Base-by-base conservation (phyloP, 2,113 vertebrate genomes). In the Pogonocichla stellata region DNA sequence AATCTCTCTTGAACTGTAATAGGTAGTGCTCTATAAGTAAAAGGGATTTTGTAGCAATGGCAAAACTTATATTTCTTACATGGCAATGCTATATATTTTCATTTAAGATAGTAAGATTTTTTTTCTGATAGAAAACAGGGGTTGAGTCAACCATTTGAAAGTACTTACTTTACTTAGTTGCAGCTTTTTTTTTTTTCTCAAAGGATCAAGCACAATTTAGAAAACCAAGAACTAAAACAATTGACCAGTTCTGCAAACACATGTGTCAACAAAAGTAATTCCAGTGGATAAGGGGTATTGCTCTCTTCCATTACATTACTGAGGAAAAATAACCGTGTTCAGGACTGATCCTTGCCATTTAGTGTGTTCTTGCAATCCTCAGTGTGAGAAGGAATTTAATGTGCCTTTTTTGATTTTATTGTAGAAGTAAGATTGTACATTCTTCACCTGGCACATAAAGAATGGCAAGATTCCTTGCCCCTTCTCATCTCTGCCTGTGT, bases 371-470 rank as follows among this genome's bases (percentile, higher is more conserved):
- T 86, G 29, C 47, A 65, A 43, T 80, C 18, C 7, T 6, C 29
- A 66, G 14, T 54, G 70, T 40, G 38, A 60, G 86, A 91, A 87
- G 22, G 17, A 87, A 58, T 69, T 50, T 58, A 57, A 60, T 66
- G 8, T 79, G 20, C 8, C 31, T 85, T 92, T 90, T 95, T 91
- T 57, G 8, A 53, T 92, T 85, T 79, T 61, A 54, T 45, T 73
- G 82, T 70, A 50, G 54, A 90, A 92, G 80, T 88, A 51, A 88
- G 36, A 50, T 82, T 82, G 48, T 74, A 47, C 34, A 20, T 38
- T 90, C 78, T 87, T 95, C 54, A 77, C 62, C 25, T 88, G 71
- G 58, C 62, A 80, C 18, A 58, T 61, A 66, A 86, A 58, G n/a
- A 82, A 60, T 40, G 29, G 31, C 58, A 91, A 50, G 34, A 50